These are phyloP conservation scores for Euschistus heros DNA, from an alignment of 1,140 invertebrate species.

Conservation along the genomic window DNA sequence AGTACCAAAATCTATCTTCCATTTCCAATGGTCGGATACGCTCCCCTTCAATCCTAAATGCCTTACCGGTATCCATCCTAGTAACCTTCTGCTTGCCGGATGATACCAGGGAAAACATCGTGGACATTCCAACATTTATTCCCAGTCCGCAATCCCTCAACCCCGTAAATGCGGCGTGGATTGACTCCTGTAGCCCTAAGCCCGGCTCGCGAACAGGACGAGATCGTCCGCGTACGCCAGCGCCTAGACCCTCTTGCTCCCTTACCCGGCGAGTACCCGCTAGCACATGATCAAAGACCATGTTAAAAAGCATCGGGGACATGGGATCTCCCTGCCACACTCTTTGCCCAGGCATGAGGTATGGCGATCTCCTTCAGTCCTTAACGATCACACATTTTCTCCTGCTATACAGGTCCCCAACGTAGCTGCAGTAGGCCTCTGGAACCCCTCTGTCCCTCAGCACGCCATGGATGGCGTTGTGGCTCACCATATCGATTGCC, in stretches of 20 bases:
- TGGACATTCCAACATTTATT: neutral
- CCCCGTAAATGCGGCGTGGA: neutral
- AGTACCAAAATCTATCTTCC: neutral
- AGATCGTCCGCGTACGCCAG: constrained; percentile 1
- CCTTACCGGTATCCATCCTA: neutral
- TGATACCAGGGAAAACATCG: neutral
- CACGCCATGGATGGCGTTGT: neutral
- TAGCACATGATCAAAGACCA: too few species aligned
- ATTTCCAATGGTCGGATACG: neutral
- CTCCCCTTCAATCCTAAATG: neutral
- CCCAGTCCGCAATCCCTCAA: neutral
- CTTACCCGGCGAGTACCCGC: neutral
- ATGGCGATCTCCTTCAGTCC: too few species aligned
- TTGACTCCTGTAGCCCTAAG: neutral
- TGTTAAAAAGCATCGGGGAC: too few species aligned
- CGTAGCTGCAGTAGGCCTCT: neutral
- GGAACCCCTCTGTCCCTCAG: neutral
- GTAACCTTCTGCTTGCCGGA: neutral
- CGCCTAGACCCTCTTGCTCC: neutral
- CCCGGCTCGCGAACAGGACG: neutral
- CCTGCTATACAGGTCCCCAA: too few species aligned
- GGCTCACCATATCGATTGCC: neutral
- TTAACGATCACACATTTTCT: too few species aligned
- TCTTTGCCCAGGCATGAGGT: neutral
- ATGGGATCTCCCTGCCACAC: neutral